Evolutionary conservation across 2,113 vertebrate species (phyloP).

Genomic region (Antigone vipio): DNA sequence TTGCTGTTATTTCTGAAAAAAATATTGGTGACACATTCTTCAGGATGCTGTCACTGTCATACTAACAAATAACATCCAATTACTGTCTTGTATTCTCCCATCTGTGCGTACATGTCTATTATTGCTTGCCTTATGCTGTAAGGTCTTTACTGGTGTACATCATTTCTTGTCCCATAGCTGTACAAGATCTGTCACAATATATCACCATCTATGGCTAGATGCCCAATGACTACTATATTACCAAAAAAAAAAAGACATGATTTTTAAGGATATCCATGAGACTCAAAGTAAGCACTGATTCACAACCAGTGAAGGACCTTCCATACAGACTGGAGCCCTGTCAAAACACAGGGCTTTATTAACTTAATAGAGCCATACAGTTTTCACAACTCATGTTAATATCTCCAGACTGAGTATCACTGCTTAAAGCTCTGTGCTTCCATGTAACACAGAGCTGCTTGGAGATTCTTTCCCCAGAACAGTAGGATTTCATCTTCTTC

Average conservation of each 20-base stretch:
- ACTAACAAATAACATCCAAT: not conserved
- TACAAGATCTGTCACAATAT: not conserved
- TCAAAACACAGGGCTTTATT: not conserved
- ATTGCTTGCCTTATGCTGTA: fast-evolving
- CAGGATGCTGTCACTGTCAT: not conserved
- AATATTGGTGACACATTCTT: not conserved
- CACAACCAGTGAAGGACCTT: not conserved
- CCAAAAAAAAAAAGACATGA: not conserved
- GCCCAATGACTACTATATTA: not conserved
- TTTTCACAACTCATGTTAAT: not conserved
- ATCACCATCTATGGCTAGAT: fast-evolving
- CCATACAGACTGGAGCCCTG: fast-evolving
- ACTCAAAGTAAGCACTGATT: not conserved
- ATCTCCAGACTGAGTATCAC: not conserved
- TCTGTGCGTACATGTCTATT: not conserved
- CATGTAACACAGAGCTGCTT: not conserved
- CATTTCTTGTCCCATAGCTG: not conserved
- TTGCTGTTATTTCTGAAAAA: not conserved
- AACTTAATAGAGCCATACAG: too few species aligned
- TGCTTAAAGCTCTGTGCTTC: not conserved
- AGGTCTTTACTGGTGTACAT: not conserved
- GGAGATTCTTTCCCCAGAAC: not conserved
- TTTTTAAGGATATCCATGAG: not conserved
- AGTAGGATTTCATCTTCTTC: not conserved
- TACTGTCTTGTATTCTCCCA: not conserved